Base-by-base conservation (phyloP, 2,113 vertebrate species). In the Pseudorasbora parva region DNA sequence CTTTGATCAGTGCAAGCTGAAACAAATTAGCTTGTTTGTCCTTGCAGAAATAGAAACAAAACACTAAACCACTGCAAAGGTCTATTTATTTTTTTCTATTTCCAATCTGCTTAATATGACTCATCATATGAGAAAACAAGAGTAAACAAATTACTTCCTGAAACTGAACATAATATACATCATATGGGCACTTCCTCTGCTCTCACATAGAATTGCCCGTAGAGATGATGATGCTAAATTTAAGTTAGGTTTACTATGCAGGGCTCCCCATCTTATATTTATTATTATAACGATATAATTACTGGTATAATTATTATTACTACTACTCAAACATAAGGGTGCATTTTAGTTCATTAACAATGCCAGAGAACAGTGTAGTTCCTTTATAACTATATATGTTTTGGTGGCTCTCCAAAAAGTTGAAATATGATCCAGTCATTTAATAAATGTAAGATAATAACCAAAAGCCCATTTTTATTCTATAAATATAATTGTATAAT, bases 21-120 rank as follows among this genome's bases (percentile, higher is more conserved):
- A 80, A 62, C 10, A 49, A 45, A 23, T 80, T 51, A 66, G 43
- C 59, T 66, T 80, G 43, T 33, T 66, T 80, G 25, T 66, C 59
- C 43, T 66, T 66, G 78, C 43, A 33, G 43, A 64, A 51, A 80
- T 4, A 43, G 23, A 57, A 57, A 41, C n/a, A 54, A 68, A 25
- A 45, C 14, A 17, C 56, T 25, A 27, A 59, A 45, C 37, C n/a
- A 45, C 76, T 33, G 56, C n/a, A 60, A 78, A 19, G n/a, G n/a
- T 41, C 59, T 77, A 59, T 59, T 73, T 30, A 74, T 47, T 43
- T 0, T 45, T 71, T 60, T 71, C 37, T 43, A 14, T 3, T 66
- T 23, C 2, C 11, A 71, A 25, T 43, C 11, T 27, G 15, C n/a
- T 49, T 80, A 33, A 33, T 49, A 80, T 51, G 43, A 33, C 17